Base-by-base conservation (phyloP, 1,140 invertebrate species). In the Dendroctonus ponderosae region DNA sequence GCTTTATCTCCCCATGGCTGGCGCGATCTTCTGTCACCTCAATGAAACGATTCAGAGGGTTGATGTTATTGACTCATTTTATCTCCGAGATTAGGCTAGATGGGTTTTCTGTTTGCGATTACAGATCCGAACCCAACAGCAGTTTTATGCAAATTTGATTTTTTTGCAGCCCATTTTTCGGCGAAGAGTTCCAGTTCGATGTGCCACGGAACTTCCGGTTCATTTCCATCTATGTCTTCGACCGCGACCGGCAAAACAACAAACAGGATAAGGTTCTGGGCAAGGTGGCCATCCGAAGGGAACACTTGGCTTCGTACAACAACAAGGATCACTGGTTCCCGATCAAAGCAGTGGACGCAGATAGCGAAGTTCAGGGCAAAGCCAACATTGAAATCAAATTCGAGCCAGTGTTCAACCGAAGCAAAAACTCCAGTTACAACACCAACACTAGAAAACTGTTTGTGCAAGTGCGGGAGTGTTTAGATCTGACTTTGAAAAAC, bases 261-360 rank as follows among this genome's bases (percentile, higher is more conserved):
- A 93, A 92, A 77, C 89, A 91, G 77, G 91, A 94, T 74, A 91
- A 91, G 79, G 87, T 92, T 43, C 82, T 95, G 69, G 93, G 93
- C 11, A 95, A 95, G 81, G 93, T 95, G 63, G 91, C 92, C 40
- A 89, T 96, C 74, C 90, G 90, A 76, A 85, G 91, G 64, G 91
- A 93, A 78, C 91, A 95, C 74, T 80, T 96, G 58, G 86, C 90
- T 69, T 86, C 86, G 58, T 94, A 93, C 81, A 91, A 94, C 79
- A 90, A 90, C 69, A 93, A 93, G 75, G 93, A 96, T 76, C 91
- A 94, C 76, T 96, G 93, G 93, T 94, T 96, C 78, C 87, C 90
- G 26, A 82, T 96, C 71, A 83, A 87, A 68, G 87, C 89, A 15
- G 90, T 94, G 39, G 91, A 94, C 79, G 88, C 89, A 2, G 91